Evolutionary conservation across 2,888 invertebrate genomes (phyloP).

Genomic region (Parnassius apollo): DNA sequence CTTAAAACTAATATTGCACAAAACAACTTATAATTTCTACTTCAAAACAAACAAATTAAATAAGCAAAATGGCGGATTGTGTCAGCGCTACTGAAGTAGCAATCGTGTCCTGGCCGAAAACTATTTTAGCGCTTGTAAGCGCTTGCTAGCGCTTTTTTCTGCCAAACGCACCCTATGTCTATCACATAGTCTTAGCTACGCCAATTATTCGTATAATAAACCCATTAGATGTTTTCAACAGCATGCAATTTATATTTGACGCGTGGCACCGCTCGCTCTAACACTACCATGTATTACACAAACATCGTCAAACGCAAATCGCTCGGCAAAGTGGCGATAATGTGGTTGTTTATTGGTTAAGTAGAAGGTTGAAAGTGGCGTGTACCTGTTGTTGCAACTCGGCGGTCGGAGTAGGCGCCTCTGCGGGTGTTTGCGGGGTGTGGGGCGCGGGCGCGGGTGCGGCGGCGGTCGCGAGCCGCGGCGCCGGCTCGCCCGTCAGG

Average conservation of each 20-base stretch:
- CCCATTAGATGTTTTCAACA: no score
- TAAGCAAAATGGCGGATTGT: no score
- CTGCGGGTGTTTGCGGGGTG: conserved; percentile 27
- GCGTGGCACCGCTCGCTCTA: conserved; percentile 6
- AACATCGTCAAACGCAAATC: neutral
- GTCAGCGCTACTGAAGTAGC: no score
- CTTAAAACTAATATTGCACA: no score
- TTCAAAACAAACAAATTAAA: no score
- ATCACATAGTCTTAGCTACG: no score
- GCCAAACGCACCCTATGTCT: no score
- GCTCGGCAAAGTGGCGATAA: conserved; percentile 9
- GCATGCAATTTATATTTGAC: neutral
- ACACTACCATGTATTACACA: conserved; percentile 13
- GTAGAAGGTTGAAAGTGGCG: conserved; percentile 15
- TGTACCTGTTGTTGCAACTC: conserved; percentile 29
- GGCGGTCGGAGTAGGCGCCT: conserved; percentile 25
- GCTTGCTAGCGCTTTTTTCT: no score
- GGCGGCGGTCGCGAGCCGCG: conserved; percentile 33
- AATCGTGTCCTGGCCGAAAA: no score
- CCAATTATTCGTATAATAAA: no score
- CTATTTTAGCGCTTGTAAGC: no score
- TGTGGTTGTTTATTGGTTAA: conserved; percentile 33
- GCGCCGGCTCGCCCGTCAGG: conserved; percentile 44
- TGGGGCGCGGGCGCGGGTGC: conserved; percentile 25
- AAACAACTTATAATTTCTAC: no score